A percentile compares a stretch with the other conserved stretches of the same genome.
Conservation (phyloP, 2,113 vertebrate species). For the Hydropotes inermis region DNA sequence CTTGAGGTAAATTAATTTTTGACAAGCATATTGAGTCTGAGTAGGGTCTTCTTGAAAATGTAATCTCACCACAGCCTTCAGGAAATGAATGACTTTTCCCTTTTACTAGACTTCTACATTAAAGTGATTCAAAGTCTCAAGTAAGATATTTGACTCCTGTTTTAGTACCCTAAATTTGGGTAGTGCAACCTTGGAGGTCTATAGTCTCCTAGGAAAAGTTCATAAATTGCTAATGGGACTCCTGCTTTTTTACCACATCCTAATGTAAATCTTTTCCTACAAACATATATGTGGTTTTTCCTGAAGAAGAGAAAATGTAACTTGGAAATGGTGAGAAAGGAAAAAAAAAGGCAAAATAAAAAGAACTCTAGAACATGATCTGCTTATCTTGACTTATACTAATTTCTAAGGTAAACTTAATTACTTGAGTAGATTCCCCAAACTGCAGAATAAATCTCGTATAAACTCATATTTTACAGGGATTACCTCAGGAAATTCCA, state of each 20-base stretch:
- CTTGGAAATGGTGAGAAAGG: background rate
- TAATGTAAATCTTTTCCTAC: background rate
- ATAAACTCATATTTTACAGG: background rate
- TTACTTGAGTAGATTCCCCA: background rate
- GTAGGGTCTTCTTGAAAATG: background rate
- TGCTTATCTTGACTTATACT: background rate
- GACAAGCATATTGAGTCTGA: background rate
- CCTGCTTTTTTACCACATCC: background rate
- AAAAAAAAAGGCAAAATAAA: background rate
- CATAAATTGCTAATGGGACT: background rate
- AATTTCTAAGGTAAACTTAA: background rate
- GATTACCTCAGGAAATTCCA: background rate
- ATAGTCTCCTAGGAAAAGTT: background rate
- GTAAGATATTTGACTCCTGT: background rate
- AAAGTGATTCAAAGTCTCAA: background rate
- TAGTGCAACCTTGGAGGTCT: background rate
- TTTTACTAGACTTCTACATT: background rate
- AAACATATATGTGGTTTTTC: background rate
- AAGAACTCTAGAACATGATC: background rate
- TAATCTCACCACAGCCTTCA: background rate
- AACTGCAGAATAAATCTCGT: background rate
- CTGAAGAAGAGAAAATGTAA: background rate
- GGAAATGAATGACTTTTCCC: background rate
- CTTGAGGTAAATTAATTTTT: background rate
- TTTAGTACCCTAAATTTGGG: background rate